Evolutionary conservation across 2,113 vertebrate species (phyloP), one percentile per base, ranked within the genome.

Genomic region (Chitala chitala): DNA sequence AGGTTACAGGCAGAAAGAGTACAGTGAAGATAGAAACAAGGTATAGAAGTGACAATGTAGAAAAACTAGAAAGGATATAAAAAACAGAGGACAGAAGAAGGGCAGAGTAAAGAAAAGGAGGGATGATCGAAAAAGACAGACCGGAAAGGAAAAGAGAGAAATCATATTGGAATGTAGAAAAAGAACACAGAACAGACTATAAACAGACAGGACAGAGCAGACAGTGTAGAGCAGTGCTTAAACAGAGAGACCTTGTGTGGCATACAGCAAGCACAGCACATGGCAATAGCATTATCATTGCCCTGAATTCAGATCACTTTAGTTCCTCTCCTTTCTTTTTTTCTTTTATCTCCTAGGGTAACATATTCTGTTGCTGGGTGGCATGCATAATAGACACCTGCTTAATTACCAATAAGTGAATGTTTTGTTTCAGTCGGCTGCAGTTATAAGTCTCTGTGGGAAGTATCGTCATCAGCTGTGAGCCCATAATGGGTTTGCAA

Each of bases 391-490:
- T 24, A 29, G 51, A 56, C 48, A 42, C 29, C 15, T 17, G 58
- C 48, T 76, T 72, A 55, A 50, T 71, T 64, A 51, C 73, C 50
- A 56, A 61, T 55, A 59, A 58, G 38, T 64, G 40, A 54, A 59
- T 71, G 74, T 48, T 63, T 22, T 63, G 48, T 58, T 74, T 33
- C 38, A 71, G 53, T 70, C 68, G 53, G 33, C n/a, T 26, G 24
- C 40, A 3, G 70, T 8, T 38, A 13, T 36, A 17, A 38, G 17
- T 20, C 38, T 31, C 24, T 58, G 63, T 1, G n/a, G 63, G n/a
- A 24, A n/a, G 31, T 3, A 20, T 42, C 55, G 1, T 26, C 22
- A 10, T 12, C 7, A n/a, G 48, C 53, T 65, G 7, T 71, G 56
- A n/a, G 42, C 71, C 22, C 40, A 29, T 48, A n/a, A 72, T 59